Evolutionary conservation across 2,888 invertebrate species (phyloP), one percentile per base, ranked within the genome.

Genomic region (Alsophila aescularia): DNA sequence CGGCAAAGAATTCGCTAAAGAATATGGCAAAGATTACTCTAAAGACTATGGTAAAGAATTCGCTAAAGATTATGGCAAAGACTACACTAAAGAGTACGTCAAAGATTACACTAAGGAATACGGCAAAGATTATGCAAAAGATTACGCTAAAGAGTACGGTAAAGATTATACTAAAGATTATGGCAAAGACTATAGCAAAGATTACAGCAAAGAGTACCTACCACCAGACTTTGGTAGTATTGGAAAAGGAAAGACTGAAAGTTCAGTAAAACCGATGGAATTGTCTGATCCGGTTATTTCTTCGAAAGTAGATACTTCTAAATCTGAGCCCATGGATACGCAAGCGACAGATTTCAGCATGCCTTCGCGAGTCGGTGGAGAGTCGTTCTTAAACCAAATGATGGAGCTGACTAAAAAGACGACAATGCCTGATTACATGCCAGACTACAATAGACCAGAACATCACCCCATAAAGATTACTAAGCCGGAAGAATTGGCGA

Each of bases 401-500:
- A 71, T 92, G 56, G 92, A 92, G 66, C 70, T 92, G 60, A 92
- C 92, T 3, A 92, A 92, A 61, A 92, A 92, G 72, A 92, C 92
- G 0, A 92, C 92, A 1, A 87, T 91, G 83, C 85, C 92, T 0
- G 92, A 92, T 67, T 92, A 92, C 61, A 77, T 89, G 62, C 72
- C 85, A 1, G 92, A 92, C 60, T 89, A 89, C 52, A 86, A 90
- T 54, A 50, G 55, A 36, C 55, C 50, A 13, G 55, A 56, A 41
- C 55, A 35, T 37, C 94, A 94, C 50, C 92, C 93, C 36, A 69
- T 92, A 9, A 95, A 95, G 79, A 83, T 94, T 41, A 84, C 93
- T 3, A 94, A 94, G 78, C 79, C 90, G 21, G 93, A 93, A 61
- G 93, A 93, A 55, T 84, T 92, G 52, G 72, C 83, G 10, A 81